phyloP scores from a whole-genome alignment of 2,888 invertebrate species.

The Drosophila formosana region DNA sequence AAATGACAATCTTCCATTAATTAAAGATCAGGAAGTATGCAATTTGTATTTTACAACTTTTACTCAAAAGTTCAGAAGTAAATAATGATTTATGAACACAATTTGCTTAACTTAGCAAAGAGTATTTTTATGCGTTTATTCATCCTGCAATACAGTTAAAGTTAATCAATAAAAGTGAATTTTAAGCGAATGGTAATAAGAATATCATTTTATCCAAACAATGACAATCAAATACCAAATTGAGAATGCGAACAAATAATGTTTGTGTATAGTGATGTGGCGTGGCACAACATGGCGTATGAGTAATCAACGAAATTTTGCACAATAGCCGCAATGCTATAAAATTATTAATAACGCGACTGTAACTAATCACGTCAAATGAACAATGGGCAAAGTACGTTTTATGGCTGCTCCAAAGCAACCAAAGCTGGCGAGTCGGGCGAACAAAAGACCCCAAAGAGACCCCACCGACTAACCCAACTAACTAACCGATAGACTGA shows the following conservation, averaged over 20 bases:
- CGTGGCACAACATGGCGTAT: slow-evolving; percentile 40
- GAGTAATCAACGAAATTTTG: slow-evolving; percentile 49
- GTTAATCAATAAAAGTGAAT: background rate
- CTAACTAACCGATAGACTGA: slow-evolving; percentile 22
- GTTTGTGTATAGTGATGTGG: slow-evolving; percentile 2
- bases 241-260: background rate
- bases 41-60: too few relatives aligned
- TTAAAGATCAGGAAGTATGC: too few relatives aligned
- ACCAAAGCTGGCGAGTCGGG: background rate
- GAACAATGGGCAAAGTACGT: slow-evolving; percentile 52
- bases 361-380: slow-evolving; percentile 69
- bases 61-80: too few relatives aligned
- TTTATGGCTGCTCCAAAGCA: slow-evolving; percentile 48
- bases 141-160: too few relatives aligned
- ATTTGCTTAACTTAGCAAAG: too few relatives aligned
- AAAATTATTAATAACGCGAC: slow-evolving; percentile 63
- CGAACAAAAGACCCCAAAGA: slow-evolving; percentile 54
- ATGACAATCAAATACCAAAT: background rate
- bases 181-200: background rate
- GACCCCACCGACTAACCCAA: slow-evolving; percentile 20
- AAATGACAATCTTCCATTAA: too few relatives aligned
- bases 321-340: slow-evolving; percentile 50
- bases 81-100: too few relatives aligned
- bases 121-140: too few relatives aligned
- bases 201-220: background rate